Evolutionary conservation across 2,888 invertebrate genomes (phyloP), one percentile per base, ranked within the genome.

Genomic region (Xestobium rufovillosum): DNA sequence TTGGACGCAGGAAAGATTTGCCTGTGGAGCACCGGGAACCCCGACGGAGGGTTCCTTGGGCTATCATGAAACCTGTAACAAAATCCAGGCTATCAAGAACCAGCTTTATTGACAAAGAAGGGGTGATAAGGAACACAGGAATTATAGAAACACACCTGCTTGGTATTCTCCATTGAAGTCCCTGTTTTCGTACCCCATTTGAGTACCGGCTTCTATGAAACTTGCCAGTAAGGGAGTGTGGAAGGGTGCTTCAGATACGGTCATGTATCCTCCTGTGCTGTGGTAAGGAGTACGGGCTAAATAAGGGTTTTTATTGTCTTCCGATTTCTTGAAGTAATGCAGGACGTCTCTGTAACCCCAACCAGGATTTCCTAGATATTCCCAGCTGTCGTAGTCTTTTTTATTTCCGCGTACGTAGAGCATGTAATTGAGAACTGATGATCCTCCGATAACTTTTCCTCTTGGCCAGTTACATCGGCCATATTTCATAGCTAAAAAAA

Each of bases 371-470:
- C 92, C 95, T 40, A 80, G 62, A 0, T 76, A 69, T 56, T 91
- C 90, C 95, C 95, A 95, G 1, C 70, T 68, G 58, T 95, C 89
- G 63, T 92, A 95, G 61, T 95, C 95, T 47, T 75, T 78, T 49
- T 78, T 82, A 60, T 94, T 91, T 0, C 94, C 95, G 37, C 92
- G 71, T 3, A 91, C 67, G 56, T 94, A 94, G 0, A 91, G 67
- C 92, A 94, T 92, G 63, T 88, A 89, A 63, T 94, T 94, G 1
- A 92, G 70, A 0, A 90, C 88, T 19, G 85, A 85, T 9, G 84
- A 84, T 0, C 94, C 94, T 1, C 94, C 94, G 2, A 94, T 71
- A 0, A 90, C 89, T 63, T 91, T 92, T 1, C 94, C 92, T 12
- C 95, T 71, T 0, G 89, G 89, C 90, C 89, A 90, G 63, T 89